Base-by-base conservation (phyloP, 2,888 invertebrate genomes). In the Argyresthia albistria region DNA sequence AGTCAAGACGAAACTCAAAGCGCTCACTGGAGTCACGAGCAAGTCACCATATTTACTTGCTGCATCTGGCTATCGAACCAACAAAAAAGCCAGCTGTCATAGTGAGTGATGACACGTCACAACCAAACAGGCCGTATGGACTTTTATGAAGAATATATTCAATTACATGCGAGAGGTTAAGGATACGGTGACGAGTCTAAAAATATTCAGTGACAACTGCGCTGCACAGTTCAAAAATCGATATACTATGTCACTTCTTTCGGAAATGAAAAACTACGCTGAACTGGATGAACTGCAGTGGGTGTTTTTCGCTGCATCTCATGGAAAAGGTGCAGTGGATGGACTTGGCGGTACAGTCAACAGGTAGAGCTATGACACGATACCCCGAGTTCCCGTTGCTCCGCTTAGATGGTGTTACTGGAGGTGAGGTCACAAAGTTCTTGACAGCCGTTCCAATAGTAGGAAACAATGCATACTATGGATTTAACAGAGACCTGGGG, bases 71-170 rank as follows among this genome's bases (percentile, higher is more conserved):
- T 47, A 35, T 15, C 46, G 1, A 37, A 52, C 37, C 10, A 35
- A 36, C 25, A 47, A 47, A 47, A 6, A 42, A 37, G 46, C 16
- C 52, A 35, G 4, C 35, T 10, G 51, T 12, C 36, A 12, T 45
- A 46, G n/a, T 36, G n/a, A 48, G 42, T 16, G n/a, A 53, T n/a
- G 43, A 43, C 14, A 53, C 45, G 8, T 50, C 53, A 8, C 55
- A 55, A 53, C 46, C 15, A 53, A 55, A 53, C 12, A 55, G 8
- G 47, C 55, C 7, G 54, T 55, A 10, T 55, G 54, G 54, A 50
- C 50, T 36, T 52, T 55, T 35, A 16, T 55, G 36, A 49, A 55
- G 36, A 52, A 42, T 46, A 55, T 54, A 35, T 51, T 54, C 37
- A 43, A 51, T 43, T 54, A 54, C 36, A 35, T 54, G 16, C 50